phyloP scores from a whole-genome alignment of 2,888 invertebrate species.

The Oxycera nigricornis region DNA sequence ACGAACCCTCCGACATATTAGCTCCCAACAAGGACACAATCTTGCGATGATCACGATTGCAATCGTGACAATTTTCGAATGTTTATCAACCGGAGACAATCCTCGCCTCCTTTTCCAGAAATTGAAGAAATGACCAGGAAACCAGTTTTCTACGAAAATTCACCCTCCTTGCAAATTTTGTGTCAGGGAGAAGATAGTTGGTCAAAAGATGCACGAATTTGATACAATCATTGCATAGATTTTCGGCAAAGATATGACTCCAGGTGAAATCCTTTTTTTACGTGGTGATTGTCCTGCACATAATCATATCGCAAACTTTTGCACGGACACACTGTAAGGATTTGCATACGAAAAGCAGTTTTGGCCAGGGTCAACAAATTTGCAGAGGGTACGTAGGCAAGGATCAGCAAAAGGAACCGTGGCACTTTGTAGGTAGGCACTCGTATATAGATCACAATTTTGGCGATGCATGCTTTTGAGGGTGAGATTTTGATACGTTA shows the following conservation, averaged over 20 bases:
- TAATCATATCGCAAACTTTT: background rate
- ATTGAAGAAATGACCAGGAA: background rate
- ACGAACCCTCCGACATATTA: constrained; percentile 10
- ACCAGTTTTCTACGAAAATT: constrained; percentile 3
- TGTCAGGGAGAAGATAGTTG: background rate
- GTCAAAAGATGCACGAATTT: background rate
- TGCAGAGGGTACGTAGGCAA: too few species aligned
- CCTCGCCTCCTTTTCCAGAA: too few species aligned
- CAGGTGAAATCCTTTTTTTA: background rate
- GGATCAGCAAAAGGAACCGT: too few species aligned
- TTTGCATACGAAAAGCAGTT: background rate
- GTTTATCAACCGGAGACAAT: background rate
- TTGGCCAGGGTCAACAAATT: too few species aligned
- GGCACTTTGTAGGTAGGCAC: too few species aligned
- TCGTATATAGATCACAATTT: too few species aligned
- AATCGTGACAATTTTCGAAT: background rate
- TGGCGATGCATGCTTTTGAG: too few species aligned
- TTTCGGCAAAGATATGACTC: background rate
- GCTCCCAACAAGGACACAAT: background rate
- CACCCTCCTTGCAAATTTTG: background rate
- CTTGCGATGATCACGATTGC: background rate
- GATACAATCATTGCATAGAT: background rate
- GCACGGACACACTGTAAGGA: background rate
- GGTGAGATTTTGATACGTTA: too few species aligned
- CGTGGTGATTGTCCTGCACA: background rate